Conservation (phyloP, 2,797 vertebrate genomes). For the Lycodopsis pacificus region DNA sequence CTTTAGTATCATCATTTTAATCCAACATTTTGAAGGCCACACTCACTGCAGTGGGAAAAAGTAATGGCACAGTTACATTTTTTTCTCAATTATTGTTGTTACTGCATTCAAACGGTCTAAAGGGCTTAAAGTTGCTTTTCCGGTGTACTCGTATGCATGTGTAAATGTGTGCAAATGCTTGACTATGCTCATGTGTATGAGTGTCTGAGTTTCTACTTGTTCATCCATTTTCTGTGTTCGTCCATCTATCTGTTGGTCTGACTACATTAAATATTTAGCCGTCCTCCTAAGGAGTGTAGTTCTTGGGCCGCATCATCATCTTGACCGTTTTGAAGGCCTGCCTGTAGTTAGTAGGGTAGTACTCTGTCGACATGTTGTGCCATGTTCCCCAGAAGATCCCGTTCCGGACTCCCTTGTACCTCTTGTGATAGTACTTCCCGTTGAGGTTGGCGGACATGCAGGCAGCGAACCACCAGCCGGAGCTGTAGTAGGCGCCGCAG, state of each 20-base stretch:
- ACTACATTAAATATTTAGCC: constrained; percentile 21
- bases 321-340: constrained; percentile 92
- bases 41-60: constrained; percentile 44
- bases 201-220: constrained; percentile 42
- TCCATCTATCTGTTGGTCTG: constrained; percentile 1
- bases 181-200: constrained; percentile 52
- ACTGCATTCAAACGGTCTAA: constrained; percentile 67
- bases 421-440: constrained; percentile 95
- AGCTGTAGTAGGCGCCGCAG: constrained; percentile 94
- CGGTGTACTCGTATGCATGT: constrained; percentile 41
- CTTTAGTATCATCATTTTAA: constrained; percentile 65
- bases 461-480: constrained; percentile 99
- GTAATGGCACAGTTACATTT: constrained; percentile 41
- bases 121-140: constrained; percentile 41
- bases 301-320: constrained; percentile 97
- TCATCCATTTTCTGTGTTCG: constrained; percentile 39
- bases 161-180: constrained; percentile 62
- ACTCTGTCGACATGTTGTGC: constrained; percentile 87
- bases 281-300: constrained; percentile 85
- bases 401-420: constrained; percentile 93
- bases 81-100: constrained; percentile 51
- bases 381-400: constrained; percentile 99
- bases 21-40: constrained; percentile 66
- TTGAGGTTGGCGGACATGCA: constrained; percentile 98
- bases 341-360: constrained; percentile 87